Conservation (phyloP, 2,797 vertebrate genomes). For the Mycteria americana region DNA sequence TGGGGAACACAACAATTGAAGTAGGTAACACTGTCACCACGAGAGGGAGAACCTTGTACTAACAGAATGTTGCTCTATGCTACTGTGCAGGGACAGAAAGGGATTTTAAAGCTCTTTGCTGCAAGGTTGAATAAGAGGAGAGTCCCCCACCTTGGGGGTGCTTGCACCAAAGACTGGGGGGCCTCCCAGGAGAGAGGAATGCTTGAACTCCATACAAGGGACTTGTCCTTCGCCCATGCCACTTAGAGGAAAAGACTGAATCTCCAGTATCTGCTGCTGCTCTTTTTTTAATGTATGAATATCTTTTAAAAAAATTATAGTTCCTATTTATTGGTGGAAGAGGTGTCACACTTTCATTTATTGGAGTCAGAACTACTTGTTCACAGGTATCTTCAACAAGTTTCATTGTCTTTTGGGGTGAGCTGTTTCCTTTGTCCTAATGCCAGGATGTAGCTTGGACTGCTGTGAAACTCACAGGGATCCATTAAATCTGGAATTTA, state of each 20-base stretch:
- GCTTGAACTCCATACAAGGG: slow-evolving; percentile 32
- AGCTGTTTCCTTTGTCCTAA: not conserved
- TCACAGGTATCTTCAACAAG: not conserved
- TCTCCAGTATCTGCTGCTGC: slow-evolving; percentile 2
- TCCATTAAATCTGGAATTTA: not conserved
- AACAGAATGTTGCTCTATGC: not conserved
- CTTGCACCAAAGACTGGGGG: slow-evolving; percentile 47
- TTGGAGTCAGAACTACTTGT: not conserved
- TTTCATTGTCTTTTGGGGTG: not conserved
- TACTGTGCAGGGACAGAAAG: slow-evolving; percentile 17
- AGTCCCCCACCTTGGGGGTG: not conserved
- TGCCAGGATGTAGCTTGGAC: not conserved
- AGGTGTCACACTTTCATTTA: not conserved
- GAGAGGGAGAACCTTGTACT: slow-evolving; percentile 41
- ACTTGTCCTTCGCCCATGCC: slow-evolving; percentile 16
- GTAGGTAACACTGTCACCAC: slow-evolving; percentile 37
- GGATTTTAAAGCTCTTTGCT: slow-evolving; percentile 33
- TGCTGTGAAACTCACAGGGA: not conserved
- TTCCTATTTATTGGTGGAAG: slow-evolving; percentile 17
- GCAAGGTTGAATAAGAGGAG: not conserved
- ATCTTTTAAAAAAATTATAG: not conserved
- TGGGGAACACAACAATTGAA: slow-evolving; percentile 24
- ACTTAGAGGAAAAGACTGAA: slow-evolving; percentile 32
- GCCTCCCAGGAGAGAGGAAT: not conserved
- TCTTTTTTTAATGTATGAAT: not conserved